A percentile compares a stretch with the other conserved stretches of the same genome.
These are phyloP conservation scores for Lycophotia porphyrea DNA, from an alignment of 2,888 invertebrate species.

Conservation along the genomic window DNA sequence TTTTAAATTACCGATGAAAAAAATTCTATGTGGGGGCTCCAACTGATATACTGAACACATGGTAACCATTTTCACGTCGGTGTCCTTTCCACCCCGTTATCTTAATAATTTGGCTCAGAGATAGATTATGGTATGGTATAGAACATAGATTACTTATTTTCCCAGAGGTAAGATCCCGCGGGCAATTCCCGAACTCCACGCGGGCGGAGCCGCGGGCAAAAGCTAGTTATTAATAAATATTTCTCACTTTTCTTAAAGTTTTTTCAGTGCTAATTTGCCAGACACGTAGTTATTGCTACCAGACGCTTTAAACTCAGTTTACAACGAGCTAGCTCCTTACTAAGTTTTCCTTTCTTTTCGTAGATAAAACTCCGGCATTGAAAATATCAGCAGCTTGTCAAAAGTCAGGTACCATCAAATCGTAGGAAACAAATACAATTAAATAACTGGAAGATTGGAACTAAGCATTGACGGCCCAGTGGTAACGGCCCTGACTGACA, in stretches of 20 bases:
- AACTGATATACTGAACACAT: too few species aligned
- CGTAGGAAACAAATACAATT: background rate
- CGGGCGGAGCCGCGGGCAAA: too few species aligned
- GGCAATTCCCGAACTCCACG: too few species aligned
- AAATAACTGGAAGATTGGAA: background rate
- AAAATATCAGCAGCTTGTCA: constrained; percentile 68
- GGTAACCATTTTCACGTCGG: too few species aligned
- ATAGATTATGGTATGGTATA: too few species aligned
- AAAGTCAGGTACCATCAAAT: background rate
- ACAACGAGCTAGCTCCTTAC: background rate
- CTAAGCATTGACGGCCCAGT: background rate
- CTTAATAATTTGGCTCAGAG: too few species aligned
- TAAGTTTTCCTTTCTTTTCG: background rate
- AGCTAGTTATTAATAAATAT: background rate
- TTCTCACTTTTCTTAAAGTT: background rate
- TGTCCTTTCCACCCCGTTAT: too few species aligned
- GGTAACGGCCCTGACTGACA: background rate
- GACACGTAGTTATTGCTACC: background rate
- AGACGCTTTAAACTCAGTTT: background rate
- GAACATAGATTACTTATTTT: too few species aligned
- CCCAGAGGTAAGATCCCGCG: too few species aligned
- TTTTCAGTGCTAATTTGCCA: background rate
- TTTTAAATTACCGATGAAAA: too few species aligned
- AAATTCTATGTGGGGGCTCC: too few species aligned
- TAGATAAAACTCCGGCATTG: constrained; percentile 59